Evolutionary conservation across 2,888 invertebrate species (phyloP), one percentile per base, ranked within the genome.

Genomic region (Eristalinus sepulchralis): DNA sequence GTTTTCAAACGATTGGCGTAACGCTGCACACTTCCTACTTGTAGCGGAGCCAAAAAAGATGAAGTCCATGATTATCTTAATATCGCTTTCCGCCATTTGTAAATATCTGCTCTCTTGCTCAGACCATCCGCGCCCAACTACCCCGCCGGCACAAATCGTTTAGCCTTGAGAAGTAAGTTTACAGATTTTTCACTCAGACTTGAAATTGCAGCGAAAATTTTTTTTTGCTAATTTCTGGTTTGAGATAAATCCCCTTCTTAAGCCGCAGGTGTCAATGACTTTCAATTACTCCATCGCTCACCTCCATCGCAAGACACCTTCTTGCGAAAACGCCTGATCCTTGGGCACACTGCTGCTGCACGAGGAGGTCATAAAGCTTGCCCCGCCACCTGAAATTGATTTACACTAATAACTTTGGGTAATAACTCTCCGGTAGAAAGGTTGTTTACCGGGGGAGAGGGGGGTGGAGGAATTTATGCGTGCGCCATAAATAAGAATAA

Each of bases 401-500:
- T n/a, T 76, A 76, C 76, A 64, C 82, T 76, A 82, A 82, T 82
- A 82, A 82, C 82, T 76, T 60, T 47, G 57, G 70, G 82, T 70
- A 82, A 82, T 82, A 70, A 64, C 70, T 82, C 68, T 60, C 60
- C 33, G 39, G 27, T 27, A 24, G 76, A 59, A 76, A 67, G 34
- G 82, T 76, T 82, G 72, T 82, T 71, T 76, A 71, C 71, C 55
- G 47, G 17, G 47, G 82, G 31, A 31, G 10, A 24, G n/a, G n/a
- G n/a, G n/a, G n/a, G n/a, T n/a, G n/a, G n/a, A n/a, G n/a, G n/a
- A 71, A 82, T 82, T 82, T 80, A 80, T 80, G 79, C 59, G 17
- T 11, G 20, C 53, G 57, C 72, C 17, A 80, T 80, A 80, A 80
- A 80, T 72, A 72, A 80, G 67, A 60, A 34, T 60, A 72, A 53